Evolutionary conservation across 2,888 invertebrate species (phyloP).

Genomic region (Mantis religiosa): DNA sequence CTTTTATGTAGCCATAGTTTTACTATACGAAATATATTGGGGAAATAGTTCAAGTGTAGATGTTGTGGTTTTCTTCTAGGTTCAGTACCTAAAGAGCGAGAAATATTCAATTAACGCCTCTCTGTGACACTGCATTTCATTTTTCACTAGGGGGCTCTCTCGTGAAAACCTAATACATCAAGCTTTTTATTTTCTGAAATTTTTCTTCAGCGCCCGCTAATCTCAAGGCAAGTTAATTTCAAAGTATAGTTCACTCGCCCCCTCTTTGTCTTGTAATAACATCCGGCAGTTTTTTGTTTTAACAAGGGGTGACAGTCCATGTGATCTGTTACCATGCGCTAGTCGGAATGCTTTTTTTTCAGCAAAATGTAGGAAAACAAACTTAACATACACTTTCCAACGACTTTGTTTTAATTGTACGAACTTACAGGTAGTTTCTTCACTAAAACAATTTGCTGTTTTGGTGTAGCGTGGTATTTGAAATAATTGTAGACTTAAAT

Average conservation of each 20-base stretch:
- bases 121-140: neutral
- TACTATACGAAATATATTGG: too few relatives aligned
- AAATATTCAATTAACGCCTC: neutral
- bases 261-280: neutral
- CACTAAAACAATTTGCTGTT: too few relatives aligned
- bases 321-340: too few relatives aligned
- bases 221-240: neutral
- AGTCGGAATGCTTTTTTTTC: too few relatives aligned
- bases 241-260: neutral
- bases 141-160: neutral
- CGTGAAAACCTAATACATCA: neutral
- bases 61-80: neutral
- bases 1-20: too few relatives aligned
- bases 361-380: too few relatives aligned
- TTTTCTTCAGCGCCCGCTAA: neutral
- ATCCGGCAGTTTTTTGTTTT: neutral
- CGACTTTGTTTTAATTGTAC: too few relatives aligned
- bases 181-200: neutral
- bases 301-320: too few relatives aligned
- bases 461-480: too few relatives aligned
- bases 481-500: too few relatives aligned
- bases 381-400: too few relatives aligned
- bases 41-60: neutral
- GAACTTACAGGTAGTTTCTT: too few relatives aligned
- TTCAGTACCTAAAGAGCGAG: neutral